Percentiles rank a stretch among this genome's conserved stretches.
Conservation (phyloP, 2,888 invertebrate species). For the Nemotelus nigrinus region DNA sequence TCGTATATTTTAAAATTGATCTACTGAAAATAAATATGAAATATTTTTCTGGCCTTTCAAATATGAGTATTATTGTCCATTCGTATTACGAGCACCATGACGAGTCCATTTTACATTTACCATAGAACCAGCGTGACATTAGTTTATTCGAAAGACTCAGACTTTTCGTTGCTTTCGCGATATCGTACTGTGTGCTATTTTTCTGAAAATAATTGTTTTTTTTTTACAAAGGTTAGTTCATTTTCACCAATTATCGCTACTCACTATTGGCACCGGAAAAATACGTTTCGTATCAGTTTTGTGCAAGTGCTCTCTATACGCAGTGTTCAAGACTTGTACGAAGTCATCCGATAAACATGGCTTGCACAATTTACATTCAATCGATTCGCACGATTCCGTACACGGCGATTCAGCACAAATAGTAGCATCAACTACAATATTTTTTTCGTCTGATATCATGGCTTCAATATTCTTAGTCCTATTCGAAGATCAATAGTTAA, state of each 20-base stretch:
- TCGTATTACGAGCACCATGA: slow-evolving; percentile 74
- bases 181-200: slow-evolving; percentile 56
- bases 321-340: slow-evolving; percentile 70
- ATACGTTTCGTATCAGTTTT: slow-evolving; percentile 83
- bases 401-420: slow-evolving; percentile 70
- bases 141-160: slow-evolving; percentile 77
- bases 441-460: slow-evolving; percentile 81
- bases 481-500: not conserved
- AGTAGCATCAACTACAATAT: slow-evolving; percentile 79
- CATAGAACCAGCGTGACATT: slow-evolving; percentile 86
- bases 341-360: slow-evolving; percentile 76
- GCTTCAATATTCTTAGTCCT: slow-evolving; percentile 67
- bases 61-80: not conserved
- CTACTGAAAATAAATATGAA: not conserved
- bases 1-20: not conserved
- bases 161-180: slow-evolving; percentile 65
- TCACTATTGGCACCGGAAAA: slow-evolving; percentile 76
- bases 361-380: slow-evolving; percentile 81
- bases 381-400: slow-evolving; percentile 71
- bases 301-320: slow-evolving; percentile 84
- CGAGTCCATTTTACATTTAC: slow-evolving; percentile 83
- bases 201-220: slow-evolving; percentile 52
- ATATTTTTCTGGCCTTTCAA: not conserved
- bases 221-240: slow-evolving; percentile 3
- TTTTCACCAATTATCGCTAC: slow-evolving; percentile 51